Percentiles rank a stretch among this genome's conserved stretches.
phyloP scores from a whole-genome alignment of 2,888 invertebrate species.

The Nephrocerus scutellatus region DNA sequence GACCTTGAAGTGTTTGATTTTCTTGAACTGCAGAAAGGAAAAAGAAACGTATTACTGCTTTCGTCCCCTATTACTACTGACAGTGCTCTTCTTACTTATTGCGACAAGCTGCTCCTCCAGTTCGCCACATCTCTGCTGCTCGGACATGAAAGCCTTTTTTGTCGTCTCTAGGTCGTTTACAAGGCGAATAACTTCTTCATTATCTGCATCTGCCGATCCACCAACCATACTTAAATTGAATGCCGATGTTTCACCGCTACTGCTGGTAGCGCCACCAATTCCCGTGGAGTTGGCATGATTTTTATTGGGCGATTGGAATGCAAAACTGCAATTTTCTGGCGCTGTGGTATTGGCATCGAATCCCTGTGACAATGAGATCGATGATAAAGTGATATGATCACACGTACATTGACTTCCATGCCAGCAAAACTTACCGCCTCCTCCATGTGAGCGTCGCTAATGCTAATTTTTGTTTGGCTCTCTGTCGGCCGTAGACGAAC shows the following conservation, averaged over 20 bases:
- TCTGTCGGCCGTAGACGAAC: slow-evolving; percentile 20
- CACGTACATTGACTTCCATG: slow-evolving; percentile 11
- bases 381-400: not conserved
- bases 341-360: slow-evolving; percentile 29
- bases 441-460: slow-evolving; percentile 11
- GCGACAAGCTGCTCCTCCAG: slow-evolving; percentile 70
- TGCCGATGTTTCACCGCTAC: slow-evolving; percentile 20
- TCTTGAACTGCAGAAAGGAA: slow-evolving; percentile 37
- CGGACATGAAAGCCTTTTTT: slow-evolving; percentile 60
- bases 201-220: slow-evolving; percentile 34
- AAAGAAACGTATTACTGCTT: no score
- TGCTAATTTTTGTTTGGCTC: slow-evolving; percentile 13
- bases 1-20: slow-evolving; percentile 43
- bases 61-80: no score
- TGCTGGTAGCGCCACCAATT: slow-evolving; percentile 28
- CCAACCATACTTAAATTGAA: slow-evolving; percentile 23
- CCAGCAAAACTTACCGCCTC: slow-evolving; percentile 7
- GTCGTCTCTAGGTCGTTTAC: slow-evolving; percentile 66
- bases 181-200: slow-evolving; percentile 50
- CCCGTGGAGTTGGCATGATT: slow-evolving; percentile 40
- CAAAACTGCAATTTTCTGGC: slow-evolving; percentile 33
- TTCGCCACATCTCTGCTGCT: slow-evolving; percentile 66
- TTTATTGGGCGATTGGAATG: slow-evolving; percentile 26
- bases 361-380: slow-evolving; percentile 17
- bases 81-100: slow-evolving; percentile 37